Evolutionary conservation across 2,113 vertebrate species (phyloP).

Genomic region (Neolamprologus sp.): DNA sequence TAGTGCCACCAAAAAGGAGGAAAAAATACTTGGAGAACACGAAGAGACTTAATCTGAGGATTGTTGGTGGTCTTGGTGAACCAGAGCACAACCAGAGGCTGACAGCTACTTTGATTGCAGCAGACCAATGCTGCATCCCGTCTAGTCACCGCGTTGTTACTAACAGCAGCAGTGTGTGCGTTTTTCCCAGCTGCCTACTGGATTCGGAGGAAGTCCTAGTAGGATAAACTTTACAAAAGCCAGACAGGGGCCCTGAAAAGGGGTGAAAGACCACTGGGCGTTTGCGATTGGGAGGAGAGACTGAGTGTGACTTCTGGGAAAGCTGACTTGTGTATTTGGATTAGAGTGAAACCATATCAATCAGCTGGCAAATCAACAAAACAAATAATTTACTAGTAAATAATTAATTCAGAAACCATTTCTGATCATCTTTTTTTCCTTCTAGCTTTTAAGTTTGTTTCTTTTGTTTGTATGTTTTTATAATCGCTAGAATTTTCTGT

Average conservation of each 20-base stretch:
- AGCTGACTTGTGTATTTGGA: neutral
- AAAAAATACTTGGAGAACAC: neutral
- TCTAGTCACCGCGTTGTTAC: neutral
- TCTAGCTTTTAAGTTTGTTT: neutral
- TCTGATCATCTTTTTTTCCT: neutral
- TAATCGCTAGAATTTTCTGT: neutral
- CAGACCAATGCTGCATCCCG: neutral
- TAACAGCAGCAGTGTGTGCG: neutral
- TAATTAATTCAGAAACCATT: neutral
- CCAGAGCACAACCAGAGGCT: neutral
- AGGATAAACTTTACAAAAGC: conserved; percentile 11
- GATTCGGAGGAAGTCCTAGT: conserved; percentile 21
- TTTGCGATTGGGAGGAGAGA: neutral
- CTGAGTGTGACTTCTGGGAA: neutral
- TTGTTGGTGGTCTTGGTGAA: neutral
- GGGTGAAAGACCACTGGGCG: neutral
- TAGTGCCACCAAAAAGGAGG: neutral
- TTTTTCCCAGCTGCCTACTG: conserved; percentile 15
- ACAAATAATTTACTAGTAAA: neutral
- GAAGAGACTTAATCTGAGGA: neutral
- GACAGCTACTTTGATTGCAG: conserved; percentile 29
- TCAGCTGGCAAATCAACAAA: neutral
- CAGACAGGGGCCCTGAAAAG: neutral
- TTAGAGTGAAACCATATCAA: neutral
- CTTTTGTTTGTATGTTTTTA: neutral